Evolutionary conservation across 2,113 vertebrate species (phyloP).

Genomic region (Hippoglossus stenolepis): DNA sequence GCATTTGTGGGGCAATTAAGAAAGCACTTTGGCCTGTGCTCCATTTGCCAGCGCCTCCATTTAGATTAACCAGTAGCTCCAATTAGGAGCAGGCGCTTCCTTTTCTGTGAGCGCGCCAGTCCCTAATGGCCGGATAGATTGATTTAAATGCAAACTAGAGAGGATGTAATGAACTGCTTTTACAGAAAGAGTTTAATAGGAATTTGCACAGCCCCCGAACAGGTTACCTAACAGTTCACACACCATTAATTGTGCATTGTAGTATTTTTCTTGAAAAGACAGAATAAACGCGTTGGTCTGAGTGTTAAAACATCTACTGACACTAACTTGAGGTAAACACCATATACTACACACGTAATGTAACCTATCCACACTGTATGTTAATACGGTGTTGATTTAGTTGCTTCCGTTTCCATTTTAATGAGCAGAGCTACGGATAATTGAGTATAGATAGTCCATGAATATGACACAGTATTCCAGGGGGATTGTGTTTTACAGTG

Average conservation of each 20-base stretch:
- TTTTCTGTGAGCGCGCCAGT: conserved; percentile 71
- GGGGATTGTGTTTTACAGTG: conserved; percentile 28
- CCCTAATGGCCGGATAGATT: conserved; percentile 83
- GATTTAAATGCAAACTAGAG: conserved; percentile 86
- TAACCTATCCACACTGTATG: not conserved
- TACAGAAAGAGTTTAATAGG: conserved; percentile 80
- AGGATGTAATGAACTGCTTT: conserved; percentile 86
- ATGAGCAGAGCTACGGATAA: conserved; percentile 32
- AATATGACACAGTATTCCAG: conserved; percentile 21
- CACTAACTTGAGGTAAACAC: not conserved
- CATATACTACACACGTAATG: not conserved
- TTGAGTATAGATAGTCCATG: conserved; percentile 42
- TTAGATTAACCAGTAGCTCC: conserved; percentile 79
- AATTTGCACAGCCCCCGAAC: conserved; percentile 74
- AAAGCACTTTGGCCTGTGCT: conserved; percentile 77
- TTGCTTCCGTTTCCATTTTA: conserved; percentile 35
- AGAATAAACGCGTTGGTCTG: conserved; percentile 3
- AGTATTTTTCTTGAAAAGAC: conserved; percentile 56
- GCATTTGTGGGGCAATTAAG: conserved; percentile 79
- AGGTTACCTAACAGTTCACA: conserved; percentile 77
- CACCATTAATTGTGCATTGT: conserved; percentile 78
- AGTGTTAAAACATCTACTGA: conserved; percentile 9
- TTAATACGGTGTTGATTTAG: conserved; percentile 39
- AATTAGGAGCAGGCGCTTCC: conserved; percentile 77
- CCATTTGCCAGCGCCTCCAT: conserved; percentile 79